These are phyloP conservation scores for Hemistola chrysoprasaria DNA, from an alignment of 2,888 invertebrate genomes.

Conservation along the genomic window DNA sequence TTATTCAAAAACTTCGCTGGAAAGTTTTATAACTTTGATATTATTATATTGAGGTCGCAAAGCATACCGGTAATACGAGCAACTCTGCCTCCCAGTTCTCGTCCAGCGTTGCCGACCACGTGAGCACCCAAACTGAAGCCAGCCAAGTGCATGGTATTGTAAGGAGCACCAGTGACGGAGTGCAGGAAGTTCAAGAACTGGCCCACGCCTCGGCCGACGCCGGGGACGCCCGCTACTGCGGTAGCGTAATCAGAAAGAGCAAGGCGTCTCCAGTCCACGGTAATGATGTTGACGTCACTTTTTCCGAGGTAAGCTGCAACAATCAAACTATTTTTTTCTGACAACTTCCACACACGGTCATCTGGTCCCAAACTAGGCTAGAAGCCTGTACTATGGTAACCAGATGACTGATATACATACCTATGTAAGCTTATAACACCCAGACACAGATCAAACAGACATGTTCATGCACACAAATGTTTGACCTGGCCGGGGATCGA, in stretches of 20 bases:
- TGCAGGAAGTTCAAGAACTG: conserved; percentile 59
- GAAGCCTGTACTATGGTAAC: no score
- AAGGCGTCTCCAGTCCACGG: conserved; percentile 64
- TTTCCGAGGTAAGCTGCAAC: conserved; percentile 49
- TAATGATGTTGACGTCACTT: conserved; percentile 59
- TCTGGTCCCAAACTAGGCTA: no score
- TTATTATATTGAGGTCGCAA: neutral
- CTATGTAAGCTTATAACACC: no score
- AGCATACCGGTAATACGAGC: conserved; percentile 61
- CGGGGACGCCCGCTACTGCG: conserved; percentile 57
- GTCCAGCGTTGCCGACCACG: conserved; percentile 65
- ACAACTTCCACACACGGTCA: no score
- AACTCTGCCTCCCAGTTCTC: conserved; percentile 51
- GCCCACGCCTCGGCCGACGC: conserved; percentile 61
- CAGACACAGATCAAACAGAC: no score
- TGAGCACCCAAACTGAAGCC: conserved; percentile 78
- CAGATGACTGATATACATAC: no score
- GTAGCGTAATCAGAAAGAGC: conserved; percentile 49
- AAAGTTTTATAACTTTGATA: neutral
- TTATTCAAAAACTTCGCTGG: neutral
- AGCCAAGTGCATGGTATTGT: conserved; percentile 57
- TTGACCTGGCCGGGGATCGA: no score
- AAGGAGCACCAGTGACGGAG: conserved; percentile 45
- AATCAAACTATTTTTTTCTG: no score
- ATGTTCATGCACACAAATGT: no score